Evolutionary conservation across 2,888 invertebrate species (phyloP).

Genomic region (Pteria penguin): DNA sequence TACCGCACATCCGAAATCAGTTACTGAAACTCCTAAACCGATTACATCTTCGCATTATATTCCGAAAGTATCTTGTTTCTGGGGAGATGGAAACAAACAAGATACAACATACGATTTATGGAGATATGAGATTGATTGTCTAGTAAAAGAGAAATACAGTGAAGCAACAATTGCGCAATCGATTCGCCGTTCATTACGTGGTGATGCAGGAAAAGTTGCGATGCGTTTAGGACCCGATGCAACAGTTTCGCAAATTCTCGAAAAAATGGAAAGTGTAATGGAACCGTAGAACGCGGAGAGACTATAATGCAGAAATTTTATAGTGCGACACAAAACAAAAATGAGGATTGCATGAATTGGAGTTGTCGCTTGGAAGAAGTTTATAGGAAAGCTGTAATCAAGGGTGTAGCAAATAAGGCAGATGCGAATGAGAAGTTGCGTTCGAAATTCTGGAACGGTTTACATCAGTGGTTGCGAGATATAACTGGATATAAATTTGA

Average conservation of each 20-base stretch:
- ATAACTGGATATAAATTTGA: slow-evolving; percentile 6
- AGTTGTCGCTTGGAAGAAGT: slow-evolving; percentile 11
- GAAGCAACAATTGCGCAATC: background rate
- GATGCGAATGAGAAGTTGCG: slow-evolving; percentile 6
- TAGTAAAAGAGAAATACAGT: background rate
- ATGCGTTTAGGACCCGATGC: slow-evolving; percentile 12
- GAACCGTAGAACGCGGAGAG: slow-evolving; percentile 1
- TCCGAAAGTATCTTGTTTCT: slow-evolving; percentile 4
- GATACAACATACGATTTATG: slow-evolving; percentile 7
- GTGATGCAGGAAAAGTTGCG: background rate
- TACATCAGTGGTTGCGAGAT: slow-evolving; percentile 2
- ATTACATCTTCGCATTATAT: too few relatives aligned
- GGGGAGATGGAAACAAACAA: background rate
- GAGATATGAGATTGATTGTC: slow-evolving; percentile 12
- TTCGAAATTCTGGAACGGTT: slow-evolving; percentile 4
- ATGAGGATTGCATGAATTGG: background rate
- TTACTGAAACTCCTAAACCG: too few relatives aligned
- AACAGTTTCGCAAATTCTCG: background rate
- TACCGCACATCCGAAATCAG: too few relatives aligned
- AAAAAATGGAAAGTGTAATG: slow-evolving; percentile 15
- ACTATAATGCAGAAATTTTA: background rate
- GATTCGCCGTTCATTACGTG: background rate
- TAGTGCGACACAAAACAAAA: slow-evolving; percentile 7
- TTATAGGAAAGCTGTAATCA: background rate
- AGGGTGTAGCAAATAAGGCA: background rate